phyloP scores from a whole-genome alignment of 1,140 invertebrate genomes.

The Drosophila biarmipes region DNA sequence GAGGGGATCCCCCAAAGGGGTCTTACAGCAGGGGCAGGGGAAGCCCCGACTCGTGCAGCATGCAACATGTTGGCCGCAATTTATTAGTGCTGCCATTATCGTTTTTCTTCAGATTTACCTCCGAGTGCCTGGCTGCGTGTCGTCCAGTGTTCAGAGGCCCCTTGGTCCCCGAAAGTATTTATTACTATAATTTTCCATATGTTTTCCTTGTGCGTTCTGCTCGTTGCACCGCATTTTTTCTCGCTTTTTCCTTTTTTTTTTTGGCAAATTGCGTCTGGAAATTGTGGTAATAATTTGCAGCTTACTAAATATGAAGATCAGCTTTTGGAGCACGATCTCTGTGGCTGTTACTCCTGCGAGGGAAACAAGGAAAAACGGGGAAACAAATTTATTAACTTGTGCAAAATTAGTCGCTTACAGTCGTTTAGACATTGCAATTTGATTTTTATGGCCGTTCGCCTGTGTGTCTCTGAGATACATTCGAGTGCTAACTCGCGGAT shows the following conservation, averaged over 20 bases:
- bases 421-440: constrained; percentile 81
- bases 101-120: constrained; percentile 82
- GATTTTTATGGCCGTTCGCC: constrained; percentile 73
- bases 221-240: constrained; percentile 47
- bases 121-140: constrained; percentile 44
- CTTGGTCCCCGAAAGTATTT: constrained; percentile 60
- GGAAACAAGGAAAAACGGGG: constrained; percentile 9
- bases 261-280: constrained; percentile 80
- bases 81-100: constrained; percentile 83
- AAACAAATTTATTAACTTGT: constrained; percentile 80
- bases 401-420: constrained; percentile 81
- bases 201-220: constrained; percentile 77
- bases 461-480: constrained; percentile 71
- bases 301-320: constrained; percentile 82
- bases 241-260: constrained; percentile 38
- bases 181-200: constrained; percentile 83
- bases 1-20: constrained; percentile 9
- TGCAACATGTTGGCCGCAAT: constrained; percentile 82
- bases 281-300: constrained; percentile 80
- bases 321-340: constrained; percentile 53
- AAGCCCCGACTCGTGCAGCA: constrained; percentile 64
- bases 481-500: constrained; percentile 32
- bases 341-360: constrained; percentile 5
- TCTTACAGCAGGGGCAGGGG: background rate
- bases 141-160: constrained; percentile 34